Conservation (phyloP, 2,888 invertebrate species). For the Epinotia demarniana region DNA sequence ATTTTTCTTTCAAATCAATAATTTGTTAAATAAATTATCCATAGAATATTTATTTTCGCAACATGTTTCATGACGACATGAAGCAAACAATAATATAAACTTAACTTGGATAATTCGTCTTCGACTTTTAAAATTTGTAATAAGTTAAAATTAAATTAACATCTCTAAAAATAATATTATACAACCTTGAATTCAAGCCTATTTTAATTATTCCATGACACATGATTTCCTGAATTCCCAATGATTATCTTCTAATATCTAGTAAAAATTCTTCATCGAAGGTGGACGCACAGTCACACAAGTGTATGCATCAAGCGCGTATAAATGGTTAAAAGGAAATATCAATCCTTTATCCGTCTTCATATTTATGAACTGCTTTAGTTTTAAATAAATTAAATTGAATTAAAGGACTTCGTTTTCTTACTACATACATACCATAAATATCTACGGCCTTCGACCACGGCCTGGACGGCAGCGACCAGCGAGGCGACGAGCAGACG, state of each 20-base stretch:
- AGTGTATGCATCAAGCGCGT: background rate
- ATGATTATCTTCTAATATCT: conserved; percentile 1
- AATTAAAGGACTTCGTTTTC: background rate
- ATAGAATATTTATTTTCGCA: background rate
- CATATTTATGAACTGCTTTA: background rate
- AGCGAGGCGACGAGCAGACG: too few species aligned
- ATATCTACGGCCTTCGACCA: too few species aligned
- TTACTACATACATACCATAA: background rate
- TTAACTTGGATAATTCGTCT: background rate
- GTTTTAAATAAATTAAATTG: background rate
- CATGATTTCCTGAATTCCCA: background rate
- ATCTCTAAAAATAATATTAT: background rate
- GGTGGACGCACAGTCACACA: background rate
- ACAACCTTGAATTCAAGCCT: background rate
- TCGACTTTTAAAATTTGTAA: background rate
- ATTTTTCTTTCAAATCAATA: too few species aligned
- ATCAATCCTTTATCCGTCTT: background rate
- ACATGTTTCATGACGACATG: background rate
- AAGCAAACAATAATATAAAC: background rate
- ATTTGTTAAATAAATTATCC: background rate
- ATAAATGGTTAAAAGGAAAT: background rate
- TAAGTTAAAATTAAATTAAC: background rate
- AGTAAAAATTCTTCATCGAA: background rate
- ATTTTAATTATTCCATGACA: background rate
- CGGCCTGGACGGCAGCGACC: too few species aligned